Conservation (phyloP, 2,888 invertebrate species). For the Nemoura dubitans region DNA sequence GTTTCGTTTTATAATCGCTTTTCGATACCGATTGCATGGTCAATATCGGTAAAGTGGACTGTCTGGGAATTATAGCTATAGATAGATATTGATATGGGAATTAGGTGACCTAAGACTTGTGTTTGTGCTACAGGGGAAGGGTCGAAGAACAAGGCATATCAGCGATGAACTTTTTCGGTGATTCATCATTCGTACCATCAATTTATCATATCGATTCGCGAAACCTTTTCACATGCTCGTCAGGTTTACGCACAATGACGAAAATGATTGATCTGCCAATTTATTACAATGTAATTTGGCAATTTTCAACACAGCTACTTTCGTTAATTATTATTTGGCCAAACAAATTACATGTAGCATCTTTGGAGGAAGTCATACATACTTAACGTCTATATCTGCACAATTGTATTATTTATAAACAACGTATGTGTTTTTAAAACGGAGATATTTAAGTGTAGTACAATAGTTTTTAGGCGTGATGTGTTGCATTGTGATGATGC, state of each 20-base stretch:
- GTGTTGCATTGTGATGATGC: not conserved
- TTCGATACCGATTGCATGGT: not conserved
- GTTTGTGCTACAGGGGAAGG: not conserved
- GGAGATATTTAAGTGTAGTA: not conserved
- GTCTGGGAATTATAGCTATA: not conserved
- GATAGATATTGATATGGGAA: conserved; percentile 4
- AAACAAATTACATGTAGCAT: not conserved
- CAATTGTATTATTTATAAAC: conserved; percentile 12
- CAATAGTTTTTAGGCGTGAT: not conserved
- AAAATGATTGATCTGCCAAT: conserved; percentile 3
- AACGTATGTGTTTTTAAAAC: not conserved
- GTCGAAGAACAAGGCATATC: not conserved
- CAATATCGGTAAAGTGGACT: not conserved
- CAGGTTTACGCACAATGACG: not conserved
- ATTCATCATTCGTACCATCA: not conserved
- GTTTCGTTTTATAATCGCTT: not conserved
- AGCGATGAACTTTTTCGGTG: not conserved
- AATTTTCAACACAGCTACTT: not conserved
- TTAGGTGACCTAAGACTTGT: not conserved
- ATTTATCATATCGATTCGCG: not conserved
- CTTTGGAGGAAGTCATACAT: not conserved
- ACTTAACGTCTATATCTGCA: not conserved
- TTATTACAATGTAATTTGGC: not conserved
- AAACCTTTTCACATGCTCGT: not conserved
- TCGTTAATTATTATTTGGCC: not conserved